Conservation (phyloP, 1,140 invertebrate genomes). For the Metopolophium dirhodum region DNA sequence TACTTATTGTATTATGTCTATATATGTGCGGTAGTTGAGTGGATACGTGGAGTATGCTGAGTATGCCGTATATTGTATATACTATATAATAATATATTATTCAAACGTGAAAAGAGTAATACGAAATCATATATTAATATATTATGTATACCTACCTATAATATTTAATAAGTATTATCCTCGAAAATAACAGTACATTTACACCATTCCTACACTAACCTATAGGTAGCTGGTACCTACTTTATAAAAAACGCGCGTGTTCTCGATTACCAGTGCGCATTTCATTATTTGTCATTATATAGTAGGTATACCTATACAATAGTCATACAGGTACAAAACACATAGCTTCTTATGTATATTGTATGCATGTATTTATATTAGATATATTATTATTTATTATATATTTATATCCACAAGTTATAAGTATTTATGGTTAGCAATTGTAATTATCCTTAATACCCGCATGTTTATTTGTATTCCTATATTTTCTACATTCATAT, state of each 20-base stretch:
- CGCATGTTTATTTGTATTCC: no score
- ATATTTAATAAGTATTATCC: background rate
- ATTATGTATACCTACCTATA: background rate
- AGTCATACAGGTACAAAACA: background rate
- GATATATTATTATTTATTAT: no score
- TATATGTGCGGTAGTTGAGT: no score
- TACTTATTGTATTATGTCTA: no score
- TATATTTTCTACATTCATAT: no score
- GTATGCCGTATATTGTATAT: background rate
- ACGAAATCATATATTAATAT: background rate
- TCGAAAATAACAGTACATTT: slow-evolving; percentile 13
- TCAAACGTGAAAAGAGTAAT: background rate
- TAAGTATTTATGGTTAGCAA: background rate
- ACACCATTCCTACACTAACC: background rate
- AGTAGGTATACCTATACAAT: no score
- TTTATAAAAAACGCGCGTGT: background rate
- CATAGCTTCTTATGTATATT: background rate
- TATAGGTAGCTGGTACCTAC: background rate
- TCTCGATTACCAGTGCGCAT: background rate
- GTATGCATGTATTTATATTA: background rate
- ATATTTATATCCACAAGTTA: background rate
- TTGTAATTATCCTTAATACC: no score
- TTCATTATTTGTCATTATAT: background rate
- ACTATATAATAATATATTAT: background rate
- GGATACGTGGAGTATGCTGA: no score